Conservation (phyloP, 2,888 invertebrate genomes). For the Heteropelma amictum region DNA sequence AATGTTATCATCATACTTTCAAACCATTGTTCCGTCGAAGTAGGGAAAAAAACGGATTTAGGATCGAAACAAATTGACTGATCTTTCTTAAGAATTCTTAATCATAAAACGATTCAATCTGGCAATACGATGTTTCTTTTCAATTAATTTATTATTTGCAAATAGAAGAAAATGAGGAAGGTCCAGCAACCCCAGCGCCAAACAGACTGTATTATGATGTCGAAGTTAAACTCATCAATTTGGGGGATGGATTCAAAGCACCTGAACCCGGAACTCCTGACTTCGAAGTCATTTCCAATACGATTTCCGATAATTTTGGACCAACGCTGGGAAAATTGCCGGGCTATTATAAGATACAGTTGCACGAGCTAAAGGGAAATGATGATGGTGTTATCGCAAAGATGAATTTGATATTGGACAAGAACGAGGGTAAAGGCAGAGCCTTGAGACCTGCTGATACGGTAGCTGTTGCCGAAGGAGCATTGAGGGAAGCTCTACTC, state of each 20-base stretch:
- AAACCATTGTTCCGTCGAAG: no score
- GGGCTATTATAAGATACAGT: constrained; percentile 85
- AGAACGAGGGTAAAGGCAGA: constrained; percentile 76
- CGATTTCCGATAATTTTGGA: constrained; percentile 83
- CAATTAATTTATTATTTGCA: neutral
- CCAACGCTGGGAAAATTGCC: constrained; percentile 82
- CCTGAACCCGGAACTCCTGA: constrained; percentile 87
- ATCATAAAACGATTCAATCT: neutral
- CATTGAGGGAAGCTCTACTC: constrained; percentile 85
- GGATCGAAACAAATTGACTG: no score
- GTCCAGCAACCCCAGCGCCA: constrained; percentile 81
- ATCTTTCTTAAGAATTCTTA: neutral
- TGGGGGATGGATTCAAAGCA: constrained; percentile 87
- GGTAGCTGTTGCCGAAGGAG: constrained; percentile 78
- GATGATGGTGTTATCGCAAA: constrained; percentile 85
- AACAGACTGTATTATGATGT: constrained; percentile 85
- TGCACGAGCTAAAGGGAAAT: constrained; percentile 83
- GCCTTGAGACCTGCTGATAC: constrained; percentile 72
- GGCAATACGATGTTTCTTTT: neutral
- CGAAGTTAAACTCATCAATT: constrained; percentile 85
- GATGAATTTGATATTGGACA: constrained; percentile 87
- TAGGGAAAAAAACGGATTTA: neutral
- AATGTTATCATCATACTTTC: no score
- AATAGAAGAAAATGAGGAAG: constrained; percentile 80
- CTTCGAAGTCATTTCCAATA: constrained; percentile 85